phyloP scores from a whole-genome alignment of 2,113 vertebrate genomes.

The Isurus oxyrinchus region DNA sequence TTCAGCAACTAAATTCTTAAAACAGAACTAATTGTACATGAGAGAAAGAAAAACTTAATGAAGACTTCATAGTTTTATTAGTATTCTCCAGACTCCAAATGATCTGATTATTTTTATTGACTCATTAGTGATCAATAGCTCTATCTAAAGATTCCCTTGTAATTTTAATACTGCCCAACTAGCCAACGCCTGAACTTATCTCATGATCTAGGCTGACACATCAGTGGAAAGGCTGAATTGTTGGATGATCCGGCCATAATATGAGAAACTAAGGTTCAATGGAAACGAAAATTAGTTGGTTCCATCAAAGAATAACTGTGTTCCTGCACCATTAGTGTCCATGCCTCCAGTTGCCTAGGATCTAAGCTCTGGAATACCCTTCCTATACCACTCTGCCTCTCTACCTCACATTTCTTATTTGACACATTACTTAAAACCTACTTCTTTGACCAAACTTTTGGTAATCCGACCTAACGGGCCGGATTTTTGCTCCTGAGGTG shows the following conservation, averaged over 20 bases:
- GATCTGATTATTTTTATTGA: background rate
- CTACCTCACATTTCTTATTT: too few species aligned
- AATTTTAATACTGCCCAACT: background rate
- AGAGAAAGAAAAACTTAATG: background rate
- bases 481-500: too few species aligned
- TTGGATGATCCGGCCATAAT: background rate
- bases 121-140: background rate
- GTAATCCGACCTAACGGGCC: too few species aligned
- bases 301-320: background rate
- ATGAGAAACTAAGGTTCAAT: background rate
- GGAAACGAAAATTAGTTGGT: background rate
- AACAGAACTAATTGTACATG: background rate
- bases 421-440: too few species aligned
- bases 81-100: background rate
- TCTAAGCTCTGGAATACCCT: too few species aligned
- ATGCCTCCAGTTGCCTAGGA: too few species aligned
- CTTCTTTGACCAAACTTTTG: too few species aligned
- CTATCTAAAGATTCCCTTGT: background rate
- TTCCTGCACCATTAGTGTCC: background rate
- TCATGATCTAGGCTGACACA: background rate
- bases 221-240: background rate
- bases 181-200: too few species aligned
- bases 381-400: too few species aligned
- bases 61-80: background rate
- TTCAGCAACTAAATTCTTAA: conserved; percentile 5